Evolutionary conservation across 2,113 vertebrate species (phyloP), one percentile per base, ranked within the genome.

Genomic region (Scomber colias): DNA sequence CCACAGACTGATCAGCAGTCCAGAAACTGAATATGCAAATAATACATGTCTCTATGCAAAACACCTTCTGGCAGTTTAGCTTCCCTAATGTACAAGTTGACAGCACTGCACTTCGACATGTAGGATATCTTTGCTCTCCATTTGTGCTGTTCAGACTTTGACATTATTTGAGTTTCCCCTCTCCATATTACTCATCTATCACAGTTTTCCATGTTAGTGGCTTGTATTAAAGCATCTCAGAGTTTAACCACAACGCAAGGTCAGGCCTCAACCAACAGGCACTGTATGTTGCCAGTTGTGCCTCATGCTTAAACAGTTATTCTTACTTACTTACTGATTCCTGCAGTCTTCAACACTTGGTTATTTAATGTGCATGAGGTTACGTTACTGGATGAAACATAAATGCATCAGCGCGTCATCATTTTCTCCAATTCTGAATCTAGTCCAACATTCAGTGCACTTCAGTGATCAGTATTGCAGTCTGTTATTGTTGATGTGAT

Each of bases 21-120:
- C 31, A 19, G 24, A 82, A 80, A 24, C 30, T 13, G 15, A 54
- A 72, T 71, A 79, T 77, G 77, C 69, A 87, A 87, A 80, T 31
- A 66, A 16, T 21, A n/a, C 0, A 12, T 5, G 5, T 53, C 30
- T 55, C 21, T 53, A 77, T 74, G 71, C 71, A 83, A 89, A 80
- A 24, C 1, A 11, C 8, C 46, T 53, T 35, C 35, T 71, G 9
- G 5, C 16, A 61, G 45, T 19, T 31, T 10, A 56, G 5, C 55
- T 62, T 56, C 48, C 31, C 9, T 27, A 27, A 27, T 27, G 24
- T 27, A 27, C 24, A 27, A 27, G 24, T 27, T 27, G 24, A 27
- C 24, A 27, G 2, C 24, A 2, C 24, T 27, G 24, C 24, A 27
- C 24, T 27, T 27, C 24, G 1, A 27, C 24, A 27, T 27, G 24